phyloP scores from a whole-genome alignment of 2,888 invertebrate genomes.

The Ophonus ardosiacus region DNA sequence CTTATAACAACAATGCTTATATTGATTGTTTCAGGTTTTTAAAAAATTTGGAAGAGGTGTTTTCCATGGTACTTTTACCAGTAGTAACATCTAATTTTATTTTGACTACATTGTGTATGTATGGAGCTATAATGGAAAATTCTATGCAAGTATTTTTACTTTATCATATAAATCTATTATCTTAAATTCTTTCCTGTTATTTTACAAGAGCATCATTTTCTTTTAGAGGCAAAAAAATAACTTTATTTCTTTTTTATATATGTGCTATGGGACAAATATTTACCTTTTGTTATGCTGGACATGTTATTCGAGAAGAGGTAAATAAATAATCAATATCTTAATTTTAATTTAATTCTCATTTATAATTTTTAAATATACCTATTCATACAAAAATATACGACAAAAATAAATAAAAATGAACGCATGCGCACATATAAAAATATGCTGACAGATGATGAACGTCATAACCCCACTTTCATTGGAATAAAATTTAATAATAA shows the following conservation, averaged over 20 bases:
- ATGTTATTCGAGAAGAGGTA: constrained; percentile 49
- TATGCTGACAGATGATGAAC: too few species aligned
- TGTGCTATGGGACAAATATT: constrained; percentile 25
- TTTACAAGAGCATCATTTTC: neutral
- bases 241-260: neutral
- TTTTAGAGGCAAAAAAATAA: constrained; percentile 20
- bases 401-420: too few species aligned
- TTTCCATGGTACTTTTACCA: constrained; percentile 34
- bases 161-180: neutral
- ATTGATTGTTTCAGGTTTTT: constrained; percentile 37
- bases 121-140: constrained; percentile 38
- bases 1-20: neutral
- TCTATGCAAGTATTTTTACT: neutral
- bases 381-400: too few species aligned
- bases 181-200: neutral
- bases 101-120: constrained; percentile 14
- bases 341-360: neutral
- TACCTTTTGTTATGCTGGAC: constrained; percentile 51
- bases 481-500: too few species aligned
- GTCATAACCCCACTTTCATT: too few species aligned
- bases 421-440: too few species aligned
- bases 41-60: constrained; percentile 24
- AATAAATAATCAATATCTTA: neutral
- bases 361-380: too few species aligned
- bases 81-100: constrained; percentile 13